A percentile compares a stretch with the other conserved stretches of the same genome.
Evolutionary conservation across 2,888 invertebrate genomes (phyloP).

Genomic region (Sarcophaga caerulescens): DNA sequence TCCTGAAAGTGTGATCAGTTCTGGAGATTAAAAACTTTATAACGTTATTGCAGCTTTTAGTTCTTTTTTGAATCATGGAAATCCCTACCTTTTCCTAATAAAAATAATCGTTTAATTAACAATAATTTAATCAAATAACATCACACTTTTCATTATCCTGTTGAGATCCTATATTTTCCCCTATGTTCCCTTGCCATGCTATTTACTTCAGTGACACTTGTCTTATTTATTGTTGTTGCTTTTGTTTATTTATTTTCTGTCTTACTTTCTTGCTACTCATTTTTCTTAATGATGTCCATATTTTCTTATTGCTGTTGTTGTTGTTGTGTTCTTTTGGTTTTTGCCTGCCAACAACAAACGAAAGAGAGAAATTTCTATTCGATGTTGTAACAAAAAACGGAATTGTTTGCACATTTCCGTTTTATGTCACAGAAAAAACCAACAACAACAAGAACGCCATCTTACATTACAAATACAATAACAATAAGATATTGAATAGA

Average conservation of each 20-base stretch:
- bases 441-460: not conserved
- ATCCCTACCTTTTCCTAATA: no score
- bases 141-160: not conserved
- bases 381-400: not conserved
- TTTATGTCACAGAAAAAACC: not conserved
- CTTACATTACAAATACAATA: not conserved
- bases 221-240: not conserved
- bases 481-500: no score
- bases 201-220: not conserved
- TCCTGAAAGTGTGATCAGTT: no score
- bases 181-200: not conserved
- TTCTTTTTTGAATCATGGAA: no score
- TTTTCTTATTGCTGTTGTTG: not conserved
- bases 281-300: conserved; percentile 18
- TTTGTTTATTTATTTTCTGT: not conserved
- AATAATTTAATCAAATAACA: not conserved
- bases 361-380: not conserved
- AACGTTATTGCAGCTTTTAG: no score
- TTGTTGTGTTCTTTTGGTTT: not conserved
- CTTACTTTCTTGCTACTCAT: not conserved
- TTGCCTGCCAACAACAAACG: not conserved
- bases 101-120: no score
- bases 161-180: not conserved
- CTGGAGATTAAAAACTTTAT: no score
- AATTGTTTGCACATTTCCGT: conserved; percentile 35